Evolutionary conservation across 2,113 vertebrate genomes (phyloP).

Genomic region (Grammomys dolichurus): DNA sequence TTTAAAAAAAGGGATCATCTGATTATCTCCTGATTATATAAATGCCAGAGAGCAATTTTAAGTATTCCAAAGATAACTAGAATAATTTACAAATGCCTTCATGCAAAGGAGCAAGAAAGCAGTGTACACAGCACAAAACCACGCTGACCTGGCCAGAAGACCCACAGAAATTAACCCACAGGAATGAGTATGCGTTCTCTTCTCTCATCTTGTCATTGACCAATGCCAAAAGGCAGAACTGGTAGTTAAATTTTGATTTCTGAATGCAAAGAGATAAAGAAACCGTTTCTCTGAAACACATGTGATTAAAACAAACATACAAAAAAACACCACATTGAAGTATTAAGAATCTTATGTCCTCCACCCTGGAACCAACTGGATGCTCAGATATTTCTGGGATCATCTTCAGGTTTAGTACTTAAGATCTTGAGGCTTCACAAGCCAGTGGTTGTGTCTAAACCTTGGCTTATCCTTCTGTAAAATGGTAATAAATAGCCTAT

Average conservation of each 20-base stretch:
- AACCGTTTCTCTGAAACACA: neutral
- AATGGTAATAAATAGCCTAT: neutral
- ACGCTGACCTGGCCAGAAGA: conserved; percentile 54
- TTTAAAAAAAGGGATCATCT: conserved; percentile 71
- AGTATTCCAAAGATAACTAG: conserved; percentile 82
- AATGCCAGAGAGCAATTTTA: conserved; percentile 74
- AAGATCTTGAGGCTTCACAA: neutral
- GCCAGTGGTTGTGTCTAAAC: neutral
- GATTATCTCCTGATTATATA: conserved; percentile 75
- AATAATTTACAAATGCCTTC: conserved; percentile 75
- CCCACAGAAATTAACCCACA: conserved; percentile 17
- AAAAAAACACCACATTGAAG: neutral
- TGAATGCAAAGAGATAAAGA: neutral
- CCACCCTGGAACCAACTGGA: neutral
- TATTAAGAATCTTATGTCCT: neutral
- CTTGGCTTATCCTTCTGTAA: neutral
- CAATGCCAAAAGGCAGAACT: conserved; percentile 16
- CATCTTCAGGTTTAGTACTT: neutral
- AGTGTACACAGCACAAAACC: neutral
- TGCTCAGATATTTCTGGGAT: neutral
- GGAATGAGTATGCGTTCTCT: neutral
- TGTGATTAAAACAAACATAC: conserved; percentile 17
- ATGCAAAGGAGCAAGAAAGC: conserved; percentile 49
- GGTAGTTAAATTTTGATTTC: conserved; percentile 41
- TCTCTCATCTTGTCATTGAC: neutral